Conservation (phyloP, 2,797 vertebrate species). For the Lithobates sylvaticus region DNA sequence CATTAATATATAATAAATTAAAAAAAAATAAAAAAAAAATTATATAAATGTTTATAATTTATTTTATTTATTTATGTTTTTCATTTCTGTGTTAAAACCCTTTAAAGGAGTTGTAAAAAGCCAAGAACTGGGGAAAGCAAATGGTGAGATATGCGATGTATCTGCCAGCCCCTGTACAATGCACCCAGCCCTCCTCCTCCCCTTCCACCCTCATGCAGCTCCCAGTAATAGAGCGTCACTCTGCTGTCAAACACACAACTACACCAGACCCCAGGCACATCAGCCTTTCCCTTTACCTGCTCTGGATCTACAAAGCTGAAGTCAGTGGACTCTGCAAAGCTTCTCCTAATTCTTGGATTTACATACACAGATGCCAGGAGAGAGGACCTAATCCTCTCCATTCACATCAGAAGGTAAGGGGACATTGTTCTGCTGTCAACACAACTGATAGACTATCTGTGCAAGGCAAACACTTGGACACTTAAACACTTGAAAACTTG, state of each 20-base stretch:
- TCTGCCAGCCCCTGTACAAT: conserved; percentile 41
- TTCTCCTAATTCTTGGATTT: conserved; percentile 28
- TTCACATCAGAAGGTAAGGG: conserved; percentile 39
- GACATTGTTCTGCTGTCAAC: neutral
- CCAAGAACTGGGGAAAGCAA: conserved; percentile 15
- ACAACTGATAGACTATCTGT: neutral
- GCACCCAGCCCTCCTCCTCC: conserved; percentile 31
- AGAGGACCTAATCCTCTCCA: neutral
- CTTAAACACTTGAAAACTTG: neutral
- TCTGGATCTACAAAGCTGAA: neutral
- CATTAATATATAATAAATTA: no score
- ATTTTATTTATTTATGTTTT: conserved; percentile 7
- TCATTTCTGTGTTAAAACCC: neutral
- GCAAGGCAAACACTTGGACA: neutral
- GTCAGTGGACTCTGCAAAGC: neutral
- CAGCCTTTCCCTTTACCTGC: neutral
- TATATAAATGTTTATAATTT: no score
- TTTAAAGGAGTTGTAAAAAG: neutral
- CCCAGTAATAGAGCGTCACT: neutral
- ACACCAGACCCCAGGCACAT: neutral
- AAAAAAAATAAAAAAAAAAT: no score
- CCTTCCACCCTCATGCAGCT: conserved; percentile 13
- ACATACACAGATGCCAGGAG: conserved; percentile 38
- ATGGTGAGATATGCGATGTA: conserved; percentile 40
- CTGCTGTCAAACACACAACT: conserved; percentile 43